A percentile compares a stretch with the other conserved stretches of the same genome.
Evolutionary conservation across 1,140 invertebrate species (phyloP).

Genomic region (Aphelinus atriplicis): DNA sequence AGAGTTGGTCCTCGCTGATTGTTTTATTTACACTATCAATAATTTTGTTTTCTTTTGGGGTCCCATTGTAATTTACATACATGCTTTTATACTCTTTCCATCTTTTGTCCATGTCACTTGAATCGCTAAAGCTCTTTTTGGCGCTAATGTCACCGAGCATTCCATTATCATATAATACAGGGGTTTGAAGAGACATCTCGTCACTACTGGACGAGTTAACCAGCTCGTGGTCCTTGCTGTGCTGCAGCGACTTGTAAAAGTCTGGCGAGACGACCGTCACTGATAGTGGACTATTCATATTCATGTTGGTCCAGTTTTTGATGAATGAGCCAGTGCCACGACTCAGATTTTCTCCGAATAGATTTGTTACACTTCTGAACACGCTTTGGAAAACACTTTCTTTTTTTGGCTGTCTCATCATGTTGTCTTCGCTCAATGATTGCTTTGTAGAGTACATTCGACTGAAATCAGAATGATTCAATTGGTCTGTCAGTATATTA

Average conservation of each 20-base stretch:
- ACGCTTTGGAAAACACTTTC: conserved; percentile 45
- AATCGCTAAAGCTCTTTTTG: conserved; percentile 21
- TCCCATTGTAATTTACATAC: conserved; percentile 26
- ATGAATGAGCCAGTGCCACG: conserved; percentile 44
- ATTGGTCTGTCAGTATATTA: too few species aligned
- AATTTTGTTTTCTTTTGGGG: background rate
- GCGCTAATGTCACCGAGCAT: conserved; percentile 23
- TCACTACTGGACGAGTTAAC: background rate
- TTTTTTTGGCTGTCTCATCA: conserved; percentile 32
- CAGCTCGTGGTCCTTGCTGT: conserved; percentile 36
- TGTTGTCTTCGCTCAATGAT: conserved; percentile 35
- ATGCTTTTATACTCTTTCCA: conserved; percentile 36
- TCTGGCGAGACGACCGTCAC: conserved; percentile 51
- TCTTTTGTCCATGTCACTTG: conserved; percentile 27
- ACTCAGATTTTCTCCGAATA: conserved; percentile 42
- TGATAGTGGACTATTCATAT: conserved; percentile 46
- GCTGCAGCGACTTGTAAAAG: conserved; percentile 46
- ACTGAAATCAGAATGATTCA: too few species aligned
- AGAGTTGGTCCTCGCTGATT: too few species aligned
- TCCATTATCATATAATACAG: conserved; percentile 33
- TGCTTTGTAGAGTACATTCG: conserved; percentile 29
- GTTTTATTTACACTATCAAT: background rate
- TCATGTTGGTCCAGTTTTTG: conserved; percentile 38
- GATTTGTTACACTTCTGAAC: conserved; percentile 42
- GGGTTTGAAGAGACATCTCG: conserved; percentile 12